phyloP scores from a whole-genome alignment of 2,888 invertebrate species.

The Spicauda simplicius region DNA sequence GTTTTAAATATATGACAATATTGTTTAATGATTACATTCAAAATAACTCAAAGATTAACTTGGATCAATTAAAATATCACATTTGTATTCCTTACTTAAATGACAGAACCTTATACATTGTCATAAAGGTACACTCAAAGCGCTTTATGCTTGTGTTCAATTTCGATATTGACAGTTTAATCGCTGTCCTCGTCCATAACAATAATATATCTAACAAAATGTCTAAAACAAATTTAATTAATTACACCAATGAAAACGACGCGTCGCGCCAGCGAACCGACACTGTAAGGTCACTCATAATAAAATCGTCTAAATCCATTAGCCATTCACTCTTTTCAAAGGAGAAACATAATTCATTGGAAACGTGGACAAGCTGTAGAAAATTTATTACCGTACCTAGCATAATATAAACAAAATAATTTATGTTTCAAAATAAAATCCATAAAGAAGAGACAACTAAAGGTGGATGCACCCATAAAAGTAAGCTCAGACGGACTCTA shows the following conservation, averaged over 20 bases:
- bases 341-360: conserved; percentile 22
- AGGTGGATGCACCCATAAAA: conserved; percentile 50
- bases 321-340: conserved; percentile 22
- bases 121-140: background rate
- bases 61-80: no score
- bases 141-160: conserved; percentile 5
- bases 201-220: conserved; percentile 4
- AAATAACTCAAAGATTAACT: no score
- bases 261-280: background rate
- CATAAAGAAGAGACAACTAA: conserved; percentile 40
- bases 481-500: conserved; percentile 43
- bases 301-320: conserved; percentile 23
- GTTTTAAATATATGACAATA: no score
- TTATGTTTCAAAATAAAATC: conserved; percentile 46
- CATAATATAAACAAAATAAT: conserved; percentile 43
- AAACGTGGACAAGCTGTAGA: conserved; percentile 21
- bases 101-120: no score
- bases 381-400: conserved; percentile 23
- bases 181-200: conserved; percentile 8
- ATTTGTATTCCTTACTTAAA: no score
- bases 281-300: conserved; percentile 36
- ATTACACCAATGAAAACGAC: conserved; percentile 13
- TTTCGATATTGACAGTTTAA: conserved; percentile 9
- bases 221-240: conserved; percentile 15
- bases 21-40: no score